Evolutionary conservation across 2,888 invertebrate genomes (phyloP).

Genomic region (Caenorhabditis sinica): DNA sequence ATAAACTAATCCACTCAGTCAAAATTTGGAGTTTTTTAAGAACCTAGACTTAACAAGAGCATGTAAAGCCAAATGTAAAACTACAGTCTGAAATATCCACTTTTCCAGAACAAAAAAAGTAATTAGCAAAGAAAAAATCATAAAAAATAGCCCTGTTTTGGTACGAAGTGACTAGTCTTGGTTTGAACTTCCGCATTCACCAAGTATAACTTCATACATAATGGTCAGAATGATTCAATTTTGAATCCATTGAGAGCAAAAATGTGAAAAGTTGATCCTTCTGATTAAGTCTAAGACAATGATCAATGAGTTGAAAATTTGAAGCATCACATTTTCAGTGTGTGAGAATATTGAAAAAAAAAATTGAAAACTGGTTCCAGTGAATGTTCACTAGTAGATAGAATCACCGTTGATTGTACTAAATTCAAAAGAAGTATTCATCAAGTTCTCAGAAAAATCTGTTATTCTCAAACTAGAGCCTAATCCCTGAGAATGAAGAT

Average conservation of each 20-base stretch:
- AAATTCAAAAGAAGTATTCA: not conserved
- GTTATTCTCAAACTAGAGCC: not conserved
- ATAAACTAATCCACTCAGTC: no score
- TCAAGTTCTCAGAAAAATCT: not conserved
- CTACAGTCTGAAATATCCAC: no score
- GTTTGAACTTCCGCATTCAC: not conserved
- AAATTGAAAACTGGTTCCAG: no score
- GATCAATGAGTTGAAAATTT: slow-evolving; percentile 6
- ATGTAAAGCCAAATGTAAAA: no score
- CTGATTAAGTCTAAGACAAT: not conserved
- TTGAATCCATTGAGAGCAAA: not conserved
- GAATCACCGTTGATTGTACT: not conserved
- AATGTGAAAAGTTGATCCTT: not conserved
- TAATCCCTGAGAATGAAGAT: slow-evolving; percentile 14
- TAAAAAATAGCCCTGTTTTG: not conserved
- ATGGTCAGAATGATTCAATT: slow-evolving; percentile 10
- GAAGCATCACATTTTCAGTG: not conserved
- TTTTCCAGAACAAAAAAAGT: no score
- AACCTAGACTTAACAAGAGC: no score
- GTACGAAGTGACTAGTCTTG: not conserved
- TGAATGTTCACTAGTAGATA: not conserved
- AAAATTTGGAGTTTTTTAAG: no score
- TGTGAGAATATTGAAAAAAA: not conserved
- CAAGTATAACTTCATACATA: not conserved
- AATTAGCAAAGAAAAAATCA: no score